A percentile compares a stretch with the other conserved stretches of the same genome.
phyloP scores from a whole-genome alignment of 2,113 vertebrate genomes.

The Psittacara wagleri region DNA sequence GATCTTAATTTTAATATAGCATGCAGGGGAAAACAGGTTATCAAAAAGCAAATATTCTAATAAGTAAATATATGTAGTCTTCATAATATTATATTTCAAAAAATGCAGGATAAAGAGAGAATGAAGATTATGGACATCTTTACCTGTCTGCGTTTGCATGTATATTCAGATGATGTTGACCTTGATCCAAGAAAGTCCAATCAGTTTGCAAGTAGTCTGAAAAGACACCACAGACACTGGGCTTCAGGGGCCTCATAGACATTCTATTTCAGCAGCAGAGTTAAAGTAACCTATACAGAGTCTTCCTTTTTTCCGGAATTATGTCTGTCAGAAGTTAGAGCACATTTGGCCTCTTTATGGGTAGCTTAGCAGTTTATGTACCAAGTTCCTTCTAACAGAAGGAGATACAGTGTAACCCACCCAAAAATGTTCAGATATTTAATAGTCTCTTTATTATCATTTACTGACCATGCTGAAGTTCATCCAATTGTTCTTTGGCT shows the following conservation, averaged over 20 bases:
- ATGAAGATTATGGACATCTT: fast-evolving
- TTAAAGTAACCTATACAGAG: not conserved
- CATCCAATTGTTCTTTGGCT: not conserved
- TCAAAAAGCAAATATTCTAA: not conserved
- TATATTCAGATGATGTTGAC: fast-evolving
- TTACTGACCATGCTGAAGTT: not conserved
- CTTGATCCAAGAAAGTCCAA: not conserved
- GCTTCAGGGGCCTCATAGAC: fast-evolving
- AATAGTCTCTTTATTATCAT: not conserved
- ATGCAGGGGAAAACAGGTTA: not conserved
- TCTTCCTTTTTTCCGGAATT: not conserved
- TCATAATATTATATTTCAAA: not conserved
- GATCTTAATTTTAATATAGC: not conserved
- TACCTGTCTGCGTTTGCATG: not conserved
- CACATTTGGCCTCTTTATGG: not conserved
- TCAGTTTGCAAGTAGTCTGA: not conserved
- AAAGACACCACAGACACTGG: fast-evolving
- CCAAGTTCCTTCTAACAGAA: not conserved
- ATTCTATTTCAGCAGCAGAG: not conserved
- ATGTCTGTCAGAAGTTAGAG: not conserved
- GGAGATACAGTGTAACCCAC: not conserved
- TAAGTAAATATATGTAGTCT: not conserved
- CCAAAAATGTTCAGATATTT: not conserved
- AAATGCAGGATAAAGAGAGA: not conserved
- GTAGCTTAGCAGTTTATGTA: not conserved